A percentile compares a stretch with the other conserved stretches of the same genome.
These are phyloP conservation scores for Callipepla squamata DNA, from an alignment of 2,113 vertebrate species.

Conservation along the genomic window DNA sequence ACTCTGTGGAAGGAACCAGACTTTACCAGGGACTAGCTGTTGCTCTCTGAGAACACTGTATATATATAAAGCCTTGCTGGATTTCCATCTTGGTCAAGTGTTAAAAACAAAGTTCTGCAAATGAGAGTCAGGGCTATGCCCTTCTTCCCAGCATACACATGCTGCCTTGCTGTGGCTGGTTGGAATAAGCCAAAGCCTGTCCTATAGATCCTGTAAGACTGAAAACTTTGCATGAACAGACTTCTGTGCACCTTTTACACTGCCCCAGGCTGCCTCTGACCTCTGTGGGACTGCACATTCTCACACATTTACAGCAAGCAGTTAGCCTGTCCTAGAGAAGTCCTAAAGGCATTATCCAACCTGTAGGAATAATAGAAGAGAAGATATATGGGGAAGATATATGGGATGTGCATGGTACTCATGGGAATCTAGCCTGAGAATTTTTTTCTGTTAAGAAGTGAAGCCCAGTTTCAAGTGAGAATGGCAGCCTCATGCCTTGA, in stretches of 20 bases:
- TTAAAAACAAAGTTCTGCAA: not conserved
- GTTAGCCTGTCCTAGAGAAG: not conserved
- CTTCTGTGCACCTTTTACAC: not conserved
- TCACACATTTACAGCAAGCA: accelerated
- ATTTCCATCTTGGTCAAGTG: not conserved
- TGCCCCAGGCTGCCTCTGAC: not conserved
- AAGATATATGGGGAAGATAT: not conserved
- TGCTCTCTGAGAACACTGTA: not conserved
- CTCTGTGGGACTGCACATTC: not conserved
- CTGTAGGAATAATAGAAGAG: not conserved
- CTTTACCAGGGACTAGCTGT: not conserved
- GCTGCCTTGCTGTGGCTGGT: not conserved
- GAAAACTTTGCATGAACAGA: not conserved
- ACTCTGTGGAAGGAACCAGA: not conserved
- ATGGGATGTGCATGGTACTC: accelerated
- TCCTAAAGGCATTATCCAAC: not conserved
- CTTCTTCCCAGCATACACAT: not conserved
- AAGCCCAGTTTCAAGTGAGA: not conserved
- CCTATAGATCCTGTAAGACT: not conserved
- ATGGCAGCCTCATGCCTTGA: not conserved
- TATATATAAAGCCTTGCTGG: not conserved
- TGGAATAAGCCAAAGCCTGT: not conserved
- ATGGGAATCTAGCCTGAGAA: not conserved
- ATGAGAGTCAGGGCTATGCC: not conserved
- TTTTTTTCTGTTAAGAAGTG: not conserved